Percentiles rank a stretch among this genome's conserved stretches.
phyloP scores from a whole-genome alignment of 2,113 vertebrate species.

The Promerops cafer region DNA sequence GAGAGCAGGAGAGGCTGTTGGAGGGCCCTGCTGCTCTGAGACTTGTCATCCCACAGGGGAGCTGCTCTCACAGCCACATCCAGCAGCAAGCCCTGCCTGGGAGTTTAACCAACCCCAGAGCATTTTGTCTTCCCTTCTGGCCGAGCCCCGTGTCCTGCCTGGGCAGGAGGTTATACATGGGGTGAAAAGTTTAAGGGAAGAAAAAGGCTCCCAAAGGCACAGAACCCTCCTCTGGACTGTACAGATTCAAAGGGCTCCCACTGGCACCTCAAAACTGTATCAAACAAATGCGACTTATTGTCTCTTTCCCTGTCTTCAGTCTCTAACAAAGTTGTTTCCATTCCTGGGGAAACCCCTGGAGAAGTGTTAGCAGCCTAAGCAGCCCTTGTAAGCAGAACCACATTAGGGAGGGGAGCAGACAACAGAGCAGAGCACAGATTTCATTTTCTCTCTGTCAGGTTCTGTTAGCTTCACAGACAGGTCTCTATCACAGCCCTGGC shows the following conservation, averaged over 20 bases:
- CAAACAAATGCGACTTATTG: not conserved
- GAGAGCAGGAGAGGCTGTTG: not conserved
- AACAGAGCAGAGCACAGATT: not conserved
- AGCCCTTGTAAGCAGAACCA: not conserved
- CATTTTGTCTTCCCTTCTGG: not conserved
- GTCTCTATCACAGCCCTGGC: not conserved
- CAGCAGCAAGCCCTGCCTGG: not conserved
- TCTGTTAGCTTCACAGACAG: not conserved
- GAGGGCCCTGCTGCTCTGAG: accelerated
- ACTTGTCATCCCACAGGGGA: not conserved
- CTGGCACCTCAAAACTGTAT: not conserved
- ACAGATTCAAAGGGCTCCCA: not conserved
- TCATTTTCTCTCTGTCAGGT: not conserved
- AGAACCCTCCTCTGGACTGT: not conserved
- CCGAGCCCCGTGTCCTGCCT: not conserved
- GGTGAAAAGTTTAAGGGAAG: not conserved
- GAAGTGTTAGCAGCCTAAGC: not conserved
- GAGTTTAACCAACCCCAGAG: not conserved
- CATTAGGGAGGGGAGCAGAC: not conserved
- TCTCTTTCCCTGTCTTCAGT: not conserved
- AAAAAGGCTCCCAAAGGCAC: not conserved
- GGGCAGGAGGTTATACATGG: accelerated
- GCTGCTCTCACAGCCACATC: not conserved
- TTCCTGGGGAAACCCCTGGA: not conserved
- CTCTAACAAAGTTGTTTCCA: slow-evolving; percentile 11